Evolutionary conservation across 2,888 invertebrate genomes (phyloP), one percentile per base, ranked within the genome.

Genomic region (Steromphala cineraria): DNA sequence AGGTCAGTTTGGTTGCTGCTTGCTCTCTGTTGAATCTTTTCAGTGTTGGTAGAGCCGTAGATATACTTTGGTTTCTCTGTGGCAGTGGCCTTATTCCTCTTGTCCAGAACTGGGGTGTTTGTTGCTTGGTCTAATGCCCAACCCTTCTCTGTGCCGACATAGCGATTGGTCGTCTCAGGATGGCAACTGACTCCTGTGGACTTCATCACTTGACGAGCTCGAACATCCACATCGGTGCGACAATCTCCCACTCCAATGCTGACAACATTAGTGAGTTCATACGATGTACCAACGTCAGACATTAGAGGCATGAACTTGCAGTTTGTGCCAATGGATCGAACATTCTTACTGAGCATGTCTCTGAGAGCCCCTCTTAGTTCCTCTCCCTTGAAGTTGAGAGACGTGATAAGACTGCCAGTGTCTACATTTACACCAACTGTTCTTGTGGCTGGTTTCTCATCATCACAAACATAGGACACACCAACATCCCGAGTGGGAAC

Each of bases 401-500:
- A 86, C 8, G 89, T 88, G 5, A 87, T 82, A 15, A 89, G 80
- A 40, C 86, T 85, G 56, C 86, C 87, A 10, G 87, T 89, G 80
- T 92, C 92, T 36, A 91, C 92, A 79, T 91, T 91, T 7, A 93
- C 89, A 5, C 92, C 92, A 19, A 92, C 89, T 53, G 89, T 90
- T 36, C 92, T 83, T 15, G 88, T 91, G 28, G 87, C 53, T 0
- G 92, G 92, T 81, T 89, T 90, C 75, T 89, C 91, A 19, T 90
- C 88, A 83, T 93, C 92, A 81, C 90, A 89, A 67, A 85, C 85
- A 83, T 91, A 92, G 13, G 87, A 87, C 40, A 93, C 89, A 10
- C 93, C 93, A 19, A 93, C 92, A 85, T 93, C 92, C n/a, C 93
- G 84, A 4, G 91, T 92, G 8, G 90, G 81, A 13, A 89, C 90